Percentiles rank a stretch among this genome's conserved stretches.
Conservation (phyloP, 1,140 invertebrate species). For the Drosophila jambulina region DNA sequence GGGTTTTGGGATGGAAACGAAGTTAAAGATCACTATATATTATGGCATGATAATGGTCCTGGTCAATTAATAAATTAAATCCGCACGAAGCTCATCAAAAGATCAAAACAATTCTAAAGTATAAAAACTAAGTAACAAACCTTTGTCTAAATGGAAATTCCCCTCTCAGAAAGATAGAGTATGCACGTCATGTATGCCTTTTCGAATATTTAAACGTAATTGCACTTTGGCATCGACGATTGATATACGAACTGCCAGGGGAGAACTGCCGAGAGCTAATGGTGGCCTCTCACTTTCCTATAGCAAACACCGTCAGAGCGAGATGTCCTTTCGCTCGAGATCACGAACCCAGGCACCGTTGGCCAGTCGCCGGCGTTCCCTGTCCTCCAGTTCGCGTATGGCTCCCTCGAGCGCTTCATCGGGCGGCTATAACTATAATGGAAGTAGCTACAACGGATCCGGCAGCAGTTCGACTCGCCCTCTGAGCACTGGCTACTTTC, state of each 20-base stretch:
- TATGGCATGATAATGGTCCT: background rate
- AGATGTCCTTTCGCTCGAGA: slow-evolving; percentile 85
- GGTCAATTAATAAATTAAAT: too few species aligned
- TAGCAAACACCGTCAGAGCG: slow-evolving; percentile 18
- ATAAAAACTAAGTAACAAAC: background rate
- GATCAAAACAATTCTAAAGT: background rate
- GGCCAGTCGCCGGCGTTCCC: slow-evolving; percentile 70
- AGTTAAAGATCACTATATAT: background rate
- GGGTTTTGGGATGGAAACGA: background rate
- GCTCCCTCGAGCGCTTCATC: slow-evolving; percentile 38
- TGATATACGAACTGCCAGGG: slow-evolving; percentile 44
- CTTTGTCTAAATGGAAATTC: background rate
- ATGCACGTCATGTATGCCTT: slow-evolving; percentile 16
- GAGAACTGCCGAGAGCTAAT: slow-evolving; percentile 32
- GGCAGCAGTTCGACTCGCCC: slow-evolving; percentile 64
- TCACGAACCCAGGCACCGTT: slow-evolving; percentile 78
- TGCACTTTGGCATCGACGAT: slow-evolving; percentile 56
- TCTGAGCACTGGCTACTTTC: slow-evolving; percentile 75
- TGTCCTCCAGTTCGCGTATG: slow-evolving; percentile 75
- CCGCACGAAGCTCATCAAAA: background rate
- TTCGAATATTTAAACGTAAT: slow-evolving; percentile 48
- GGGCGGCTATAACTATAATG: slow-evolving; percentile 68
- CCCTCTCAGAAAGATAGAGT: slow-evolving; percentile 11
- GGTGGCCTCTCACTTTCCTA: slow-evolving; percentile 2
- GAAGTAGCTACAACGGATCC: slow-evolving; percentile 56